These are phyloP conservation scores for Psylliodes chrysocephalus DNA, from an alignment of 2,888 invertebrate species.

Conservation along the genomic window DNA sequence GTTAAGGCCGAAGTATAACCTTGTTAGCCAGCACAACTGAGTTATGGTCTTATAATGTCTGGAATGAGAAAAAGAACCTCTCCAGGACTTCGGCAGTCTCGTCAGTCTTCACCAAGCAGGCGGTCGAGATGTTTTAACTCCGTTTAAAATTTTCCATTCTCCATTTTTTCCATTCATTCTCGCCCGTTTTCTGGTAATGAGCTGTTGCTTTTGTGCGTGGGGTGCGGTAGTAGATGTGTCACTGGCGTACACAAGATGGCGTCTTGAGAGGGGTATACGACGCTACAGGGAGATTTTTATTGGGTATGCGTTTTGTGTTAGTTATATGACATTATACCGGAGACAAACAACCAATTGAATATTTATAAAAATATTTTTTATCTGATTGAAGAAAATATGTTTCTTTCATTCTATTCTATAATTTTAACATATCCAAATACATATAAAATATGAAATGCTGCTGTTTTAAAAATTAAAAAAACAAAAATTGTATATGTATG, in stretches of 20 bases:
- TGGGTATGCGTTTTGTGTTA: background rate
- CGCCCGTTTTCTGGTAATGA: background rate
- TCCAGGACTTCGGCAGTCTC: constrained; percentile 58
- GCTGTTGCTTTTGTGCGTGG: constrained; percentile 8
- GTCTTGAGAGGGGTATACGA: background rate
- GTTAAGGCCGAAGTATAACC: constrained; percentile 65
- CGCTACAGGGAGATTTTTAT: background rate
- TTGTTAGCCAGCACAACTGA: constrained; percentile 65
- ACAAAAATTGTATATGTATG: too few species aligned
- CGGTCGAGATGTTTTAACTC: constrained; percentile 47
- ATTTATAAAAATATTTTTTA: too few species aligned
- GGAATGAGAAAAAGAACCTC: constrained; percentile 62
- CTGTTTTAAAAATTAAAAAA: too few species aligned
- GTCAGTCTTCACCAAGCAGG: constrained; percentile 60
- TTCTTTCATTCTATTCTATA: too few species aligned
- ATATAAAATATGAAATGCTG: too few species aligned
- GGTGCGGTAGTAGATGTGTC: constrained; percentile 3
- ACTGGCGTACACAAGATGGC: constrained; percentile 15
- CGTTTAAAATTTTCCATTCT: constrained; percentile 22
- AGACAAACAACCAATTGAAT: too few species aligned
- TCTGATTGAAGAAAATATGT: too few species aligned
- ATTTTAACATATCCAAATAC: too few species aligned
- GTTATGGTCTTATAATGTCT: constrained; percentile 65
- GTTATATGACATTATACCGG: too few species aligned
- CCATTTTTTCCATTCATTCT: background rate